These are phyloP conservation scores for Girardinus metallicus DNA, from an alignment of 2,797 vertebrate species.

Conservation along the genomic window DNA sequence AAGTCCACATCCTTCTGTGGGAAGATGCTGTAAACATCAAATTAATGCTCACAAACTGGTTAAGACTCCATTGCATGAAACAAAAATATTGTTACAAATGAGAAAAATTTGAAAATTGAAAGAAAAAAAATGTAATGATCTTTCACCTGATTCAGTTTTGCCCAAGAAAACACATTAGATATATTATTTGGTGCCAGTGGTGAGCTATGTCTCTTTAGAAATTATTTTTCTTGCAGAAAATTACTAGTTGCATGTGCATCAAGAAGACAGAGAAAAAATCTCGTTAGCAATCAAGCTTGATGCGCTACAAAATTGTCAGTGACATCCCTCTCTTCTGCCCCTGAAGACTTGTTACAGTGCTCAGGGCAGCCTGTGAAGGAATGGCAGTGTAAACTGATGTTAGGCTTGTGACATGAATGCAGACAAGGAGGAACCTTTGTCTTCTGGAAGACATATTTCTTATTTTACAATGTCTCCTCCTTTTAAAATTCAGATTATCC, in stretches of 20 bases:
- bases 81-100: constrained; percentile 12
- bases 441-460: constrained; percentile 45
- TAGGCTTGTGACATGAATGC: constrained; percentile 67
- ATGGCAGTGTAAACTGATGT: constrained; percentile 59
- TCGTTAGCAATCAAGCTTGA: constrained; percentile 60
- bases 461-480: constrained; percentile 52
- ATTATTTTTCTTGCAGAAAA: constrained; percentile 34
- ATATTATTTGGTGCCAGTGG: constrained; percentile 16
- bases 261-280: constrained; percentile 34
- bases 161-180: background rate
- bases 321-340: constrained; percentile 58
- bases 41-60: background rate
- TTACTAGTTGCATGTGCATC: constrained; percentile 38
- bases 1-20: constrained; percentile 25
- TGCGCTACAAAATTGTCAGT: constrained; percentile 57
- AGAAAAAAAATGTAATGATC: constrained; percentile 7
- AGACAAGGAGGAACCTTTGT: constrained; percentile 46
- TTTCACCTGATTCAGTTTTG: constrained; percentile 7
- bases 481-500: constrained; percentile 61
- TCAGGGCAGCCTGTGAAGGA: constrained; percentile 62
- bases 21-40: constrained; percentile 18
- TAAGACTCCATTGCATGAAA: background rate
- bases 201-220: background rate
- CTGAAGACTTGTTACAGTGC: constrained; percentile 69
- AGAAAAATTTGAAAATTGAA: background rate